Base-by-base conservation (phyloP, 2,113 vertebrate species). In the Clarias magur region DNA sequence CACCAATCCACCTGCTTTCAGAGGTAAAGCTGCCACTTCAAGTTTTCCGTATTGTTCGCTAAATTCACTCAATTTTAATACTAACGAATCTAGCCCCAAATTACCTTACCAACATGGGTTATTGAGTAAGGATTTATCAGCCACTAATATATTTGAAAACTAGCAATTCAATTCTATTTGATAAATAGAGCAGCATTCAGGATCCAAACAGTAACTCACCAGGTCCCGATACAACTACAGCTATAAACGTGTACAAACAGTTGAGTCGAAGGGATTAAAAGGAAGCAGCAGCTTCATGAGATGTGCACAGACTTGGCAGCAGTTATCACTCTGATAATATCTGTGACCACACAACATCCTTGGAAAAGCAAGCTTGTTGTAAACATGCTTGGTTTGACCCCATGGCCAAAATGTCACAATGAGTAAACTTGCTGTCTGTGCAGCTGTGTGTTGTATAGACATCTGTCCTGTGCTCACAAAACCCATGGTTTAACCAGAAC, bases 321-420 rank as follows among this genome's bases (percentile, higher is more conserved):
- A 57, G 48, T 75, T 78, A 80, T 54, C 84, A 25, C 78, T 90
- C 56, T 89, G 89, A 91, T 91, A 76, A 86, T 87, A 87, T 90
- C 86, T 90, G 85, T 89, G 82, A 78, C 75, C 53, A 82, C 83
- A 90, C 91, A 84, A 82, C 80, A 89, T 89, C 91, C 82, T 91
- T 88, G 89, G 91, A 94, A 91, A 89, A 84, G 42, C 83, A 57
- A 73, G 53, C 75, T 91, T 92, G 48, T 85, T 89, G 85, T 92
- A 93, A 93, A 93, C 89, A 88, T 25, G 80, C 76, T 89, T 86
- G 83, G 87, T 88, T 85, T 88, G 88, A 91, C 92, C 91, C 91
- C 85, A 82, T 76, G 73, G 87, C 86, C 80, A 83, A 60, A 83
- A 91, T 87, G 85, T 85, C 91, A 91, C 90, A 90, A 90, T 86